Percentiles rank a stretch among this genome's conserved stretches.
phyloP scores from a whole-genome alignment of 2,888 invertebrate species.

The Drosophila testacea region DNA sequence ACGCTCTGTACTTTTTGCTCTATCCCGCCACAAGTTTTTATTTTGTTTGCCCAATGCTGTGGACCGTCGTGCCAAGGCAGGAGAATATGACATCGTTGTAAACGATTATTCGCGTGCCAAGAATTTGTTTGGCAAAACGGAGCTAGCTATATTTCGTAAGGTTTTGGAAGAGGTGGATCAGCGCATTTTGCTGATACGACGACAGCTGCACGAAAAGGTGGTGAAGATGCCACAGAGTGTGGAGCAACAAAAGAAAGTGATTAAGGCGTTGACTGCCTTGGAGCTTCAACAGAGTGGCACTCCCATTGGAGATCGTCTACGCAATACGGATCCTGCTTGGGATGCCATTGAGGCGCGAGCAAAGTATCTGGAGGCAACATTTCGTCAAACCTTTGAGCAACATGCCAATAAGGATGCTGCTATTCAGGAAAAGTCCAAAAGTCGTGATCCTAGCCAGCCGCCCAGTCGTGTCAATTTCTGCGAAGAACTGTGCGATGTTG shows the following conservation, averaged over 20 bases:
- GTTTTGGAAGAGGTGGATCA: slow-evolving; percentile 96
- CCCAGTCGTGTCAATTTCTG: slow-evolving; percentile 91
- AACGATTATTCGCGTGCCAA: slow-evolving; percentile 99
- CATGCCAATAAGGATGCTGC: slow-evolving; percentile 81
- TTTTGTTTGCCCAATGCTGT: slow-evolving; percentile 98
- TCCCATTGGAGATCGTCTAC: slow-evolving; percentile 81
- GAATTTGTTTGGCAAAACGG: slow-evolving; percentile 97
- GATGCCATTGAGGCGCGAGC: slow-evolving; percentile 94
- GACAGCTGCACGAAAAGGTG: slow-evolving; percentile 92
- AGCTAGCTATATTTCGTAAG: slow-evolving; percentile 94
- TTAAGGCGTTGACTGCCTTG: slow-evolving; percentile 91
- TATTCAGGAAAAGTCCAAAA: slow-evolving; percentile 82
- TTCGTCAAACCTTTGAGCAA: slow-evolving; percentile 84
- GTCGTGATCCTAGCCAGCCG: slow-evolving; percentile 80
- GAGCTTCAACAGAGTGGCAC: slow-evolving; percentile 86
- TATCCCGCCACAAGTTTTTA: slow-evolving; percentile 96
- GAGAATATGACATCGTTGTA: slow-evolving; percentile 98
- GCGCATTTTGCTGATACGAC: slow-evolving; percentile 92
- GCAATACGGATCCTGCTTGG: slow-evolving; percentile 96
- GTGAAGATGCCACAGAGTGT: slow-evolving; percentile 96
- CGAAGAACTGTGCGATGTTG: slow-evolving; percentile 91
- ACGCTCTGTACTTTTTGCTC: slow-evolving; percentile 95
- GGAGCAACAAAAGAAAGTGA: slow-evolving; percentile 97
- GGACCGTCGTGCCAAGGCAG: slow-evolving; percentile 95
- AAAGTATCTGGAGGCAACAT: slow-evolving; percentile 88